These are phyloP conservation scores for Aegithalos caudatus DNA, from an alignment of 2,113 vertebrate species.

Conservation along the genomic window DNA sequence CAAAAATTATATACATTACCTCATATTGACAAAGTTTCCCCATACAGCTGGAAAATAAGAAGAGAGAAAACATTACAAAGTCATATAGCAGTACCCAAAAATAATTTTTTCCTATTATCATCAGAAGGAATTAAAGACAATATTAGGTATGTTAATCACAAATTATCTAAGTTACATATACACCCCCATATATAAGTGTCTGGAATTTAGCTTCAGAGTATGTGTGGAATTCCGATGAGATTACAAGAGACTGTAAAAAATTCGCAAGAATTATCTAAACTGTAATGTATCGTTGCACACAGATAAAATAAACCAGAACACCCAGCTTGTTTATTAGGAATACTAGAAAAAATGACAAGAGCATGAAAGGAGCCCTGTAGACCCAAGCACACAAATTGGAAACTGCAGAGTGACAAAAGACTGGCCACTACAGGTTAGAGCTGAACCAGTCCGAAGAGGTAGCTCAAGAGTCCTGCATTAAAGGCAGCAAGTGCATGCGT, in stretches of 20 bases:
- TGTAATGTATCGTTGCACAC: neutral
- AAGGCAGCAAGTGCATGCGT: neutral
- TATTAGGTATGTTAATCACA: neutral
- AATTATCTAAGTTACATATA: neutral
- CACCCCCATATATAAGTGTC: neutral
- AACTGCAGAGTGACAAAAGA: neutral
- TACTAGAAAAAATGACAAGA: neutral
- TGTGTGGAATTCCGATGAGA: neutral
- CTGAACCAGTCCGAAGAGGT: neutral
- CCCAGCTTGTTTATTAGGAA: neutral
- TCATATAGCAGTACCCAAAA: neutral
- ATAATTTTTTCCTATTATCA: neutral
- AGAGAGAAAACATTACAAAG: slow-evolving; percentile 8
- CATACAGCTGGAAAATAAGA: slow-evolving; percentile 77
- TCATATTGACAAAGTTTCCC: slow-evolving; percentile 83
- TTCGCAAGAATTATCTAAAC: neutral
- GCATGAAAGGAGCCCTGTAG: neutral
- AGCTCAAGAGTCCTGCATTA: neutral
- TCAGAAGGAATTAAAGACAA: neutral
- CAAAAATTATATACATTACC: slow-evolving; percentile 69
- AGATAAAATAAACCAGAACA: neutral
- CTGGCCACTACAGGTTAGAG: neutral
- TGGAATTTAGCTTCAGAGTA: neutral
- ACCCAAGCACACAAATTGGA: neutral
- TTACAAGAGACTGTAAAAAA: neutral